Evolutionary conservation across 2,797 vertebrate genomes (phyloP).

Genomic region (Chrysocyon brachyurus): DNA sequence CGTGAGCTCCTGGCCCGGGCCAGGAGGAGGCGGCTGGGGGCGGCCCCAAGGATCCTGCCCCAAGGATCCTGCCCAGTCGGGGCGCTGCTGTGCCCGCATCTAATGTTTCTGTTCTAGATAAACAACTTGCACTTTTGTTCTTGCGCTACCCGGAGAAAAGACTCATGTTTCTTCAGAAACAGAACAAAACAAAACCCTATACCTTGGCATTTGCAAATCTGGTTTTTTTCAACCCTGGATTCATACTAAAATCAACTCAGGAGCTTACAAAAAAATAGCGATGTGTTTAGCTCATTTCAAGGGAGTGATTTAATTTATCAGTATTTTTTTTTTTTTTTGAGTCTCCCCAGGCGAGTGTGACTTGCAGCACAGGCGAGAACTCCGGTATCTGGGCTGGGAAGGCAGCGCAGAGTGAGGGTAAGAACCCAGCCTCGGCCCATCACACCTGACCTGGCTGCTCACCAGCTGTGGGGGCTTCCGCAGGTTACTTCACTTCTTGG

Average conservation of each 20-base stretch:
- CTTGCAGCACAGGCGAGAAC: background rate
- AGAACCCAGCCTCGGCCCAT: background rate
- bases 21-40: constrained; percentile 1
- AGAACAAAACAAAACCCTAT: background rate
- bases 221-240: background rate
- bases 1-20: background rate
- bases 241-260: constrained; percentile 7
- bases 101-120: constrained; percentile 39
- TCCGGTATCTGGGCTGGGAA: background rate
- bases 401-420: background rate
- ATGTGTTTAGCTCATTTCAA: background rate
- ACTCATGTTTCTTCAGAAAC: constrained; percentile 1
- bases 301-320: background rate
- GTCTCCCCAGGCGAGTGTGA: background rate
- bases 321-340: background rate
- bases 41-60: background rate
- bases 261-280: background rate
- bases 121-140: constrained; percentile 47
- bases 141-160: background rate
- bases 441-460: background rate
- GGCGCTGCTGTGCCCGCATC: background rate
- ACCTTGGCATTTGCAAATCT: background rate
- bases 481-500: background rate
- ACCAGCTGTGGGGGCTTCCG: background rate
- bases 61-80: no score